Percentiles rank a stretch among this genome's conserved stretches.
phyloP scores from a whole-genome alignment of 1,140 invertebrate genomes.

The Homarus americanus region DNA sequence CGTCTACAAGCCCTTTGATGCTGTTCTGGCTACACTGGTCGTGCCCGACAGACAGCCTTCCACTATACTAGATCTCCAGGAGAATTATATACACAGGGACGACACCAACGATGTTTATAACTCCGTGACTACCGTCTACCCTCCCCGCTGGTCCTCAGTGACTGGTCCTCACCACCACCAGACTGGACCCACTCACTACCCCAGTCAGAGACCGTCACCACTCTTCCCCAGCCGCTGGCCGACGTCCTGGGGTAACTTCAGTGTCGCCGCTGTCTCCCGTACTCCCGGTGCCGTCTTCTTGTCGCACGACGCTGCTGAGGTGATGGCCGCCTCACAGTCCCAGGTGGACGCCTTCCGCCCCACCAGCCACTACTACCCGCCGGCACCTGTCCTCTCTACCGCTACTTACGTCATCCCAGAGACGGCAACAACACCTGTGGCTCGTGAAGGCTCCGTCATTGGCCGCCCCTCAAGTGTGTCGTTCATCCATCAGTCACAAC shows the following conservation, averaged over 20 bases:
- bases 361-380: neutral
- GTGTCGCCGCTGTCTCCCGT: neutral
- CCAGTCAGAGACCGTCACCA: neutral
- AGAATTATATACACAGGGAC: neutral
- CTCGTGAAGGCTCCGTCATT: neutral
- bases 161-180: neutral
- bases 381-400: neutral
- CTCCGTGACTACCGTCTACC: neutral
- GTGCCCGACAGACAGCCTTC: neutral
- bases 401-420: neutral
- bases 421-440: neutral
- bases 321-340: neutral
- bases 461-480: neutral
- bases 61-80: neutral
- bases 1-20: neutral
- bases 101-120: neutral
- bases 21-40: neutral
- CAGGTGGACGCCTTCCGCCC: conserved; percentile 6
- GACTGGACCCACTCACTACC: neutral
- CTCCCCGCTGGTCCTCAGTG: too few species aligned
- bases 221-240: neutral
- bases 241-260: neutral
- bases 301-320: neutral
- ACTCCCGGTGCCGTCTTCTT: neutral
- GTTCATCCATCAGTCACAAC: neutral